phyloP scores from a whole-genome alignment of 2,797 vertebrate species.

The Pempheris klunzingeri region DNA sequence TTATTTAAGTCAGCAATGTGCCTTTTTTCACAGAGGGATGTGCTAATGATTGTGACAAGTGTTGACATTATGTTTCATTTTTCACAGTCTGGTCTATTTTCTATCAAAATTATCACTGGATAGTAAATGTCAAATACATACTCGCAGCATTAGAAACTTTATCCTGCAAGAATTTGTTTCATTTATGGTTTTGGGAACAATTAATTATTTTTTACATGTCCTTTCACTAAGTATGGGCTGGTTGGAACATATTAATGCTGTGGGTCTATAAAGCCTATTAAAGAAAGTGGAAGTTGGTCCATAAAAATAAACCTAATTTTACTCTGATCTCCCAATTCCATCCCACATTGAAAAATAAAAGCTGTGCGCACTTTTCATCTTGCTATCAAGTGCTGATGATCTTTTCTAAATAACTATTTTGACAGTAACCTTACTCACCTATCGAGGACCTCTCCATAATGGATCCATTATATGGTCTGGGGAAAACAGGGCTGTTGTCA shows the following conservation, averaged over 20 bases:
- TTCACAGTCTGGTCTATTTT: slow-evolving; percentile 55
- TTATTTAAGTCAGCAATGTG: slow-evolving; percentile 27
- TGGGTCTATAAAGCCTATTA: neutral
- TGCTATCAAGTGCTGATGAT: neutral
- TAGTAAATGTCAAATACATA: slow-evolving; percentile 32
- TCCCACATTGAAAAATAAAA: neutral
- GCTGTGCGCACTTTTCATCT: neutral
- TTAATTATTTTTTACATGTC: neutral
- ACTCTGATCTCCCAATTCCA: neutral
- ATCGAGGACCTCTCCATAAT: slow-evolving; percentile 75
- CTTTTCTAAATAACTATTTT: neutral
- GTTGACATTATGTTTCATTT: slow-evolving; percentile 34
- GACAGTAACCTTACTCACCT: slow-evolving; percentile 67
- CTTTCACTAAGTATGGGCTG: neutral
- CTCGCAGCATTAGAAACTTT: slow-evolving; percentile 10
- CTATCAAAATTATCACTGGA: slow-evolving; percentile 21
- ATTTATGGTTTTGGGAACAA: neutral
- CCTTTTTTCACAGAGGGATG: slow-evolving; percentile 31
- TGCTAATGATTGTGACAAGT: slow-evolving; percentile 49
- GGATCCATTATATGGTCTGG: slow-evolving; percentile 61
- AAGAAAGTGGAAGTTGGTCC: no score
- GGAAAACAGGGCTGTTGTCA: slow-evolving; percentile 82
- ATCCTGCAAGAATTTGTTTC: neutral
- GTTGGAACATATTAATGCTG: neutral
- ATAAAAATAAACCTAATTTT: neutral